Evolutionary conservation across 2,888 invertebrate genomes (phyloP), one percentile per base, ranked within the genome.

Genomic region (Conus canariensis): DNA sequence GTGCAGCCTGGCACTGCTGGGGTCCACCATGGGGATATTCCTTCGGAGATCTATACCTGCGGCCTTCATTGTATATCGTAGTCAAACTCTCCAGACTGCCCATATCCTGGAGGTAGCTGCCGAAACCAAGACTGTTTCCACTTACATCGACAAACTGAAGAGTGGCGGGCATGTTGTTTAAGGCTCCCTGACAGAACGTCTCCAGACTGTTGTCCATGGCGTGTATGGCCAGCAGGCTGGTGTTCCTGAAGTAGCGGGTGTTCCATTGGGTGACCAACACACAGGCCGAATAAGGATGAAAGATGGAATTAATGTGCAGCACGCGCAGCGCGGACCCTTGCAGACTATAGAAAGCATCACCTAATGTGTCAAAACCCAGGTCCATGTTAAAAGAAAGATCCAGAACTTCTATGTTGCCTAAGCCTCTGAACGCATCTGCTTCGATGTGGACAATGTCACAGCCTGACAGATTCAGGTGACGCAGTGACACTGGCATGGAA

Each of bases 121-220:
- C 91, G 74, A 91, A 90, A 6, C 86, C 80, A 70, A 91, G 88
- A 7, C 56, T 59, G 30, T 91, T 91, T 6, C 80, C 90, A 14
- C 74, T 70, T 6, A 90, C 74, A 14, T 60, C 80, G 80, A 91
- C 74, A 19, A 25, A 88, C 8, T 58, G 85, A 5, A 91, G 89
- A 22, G 88, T 85, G 77, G 87, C 80, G 0, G 90, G 90, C 45
- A 92, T 67, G 59, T 88, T 70, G 16, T 85, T 25, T 30, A 91
- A 25, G 30, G 92, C 92, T 12, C 91, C 91, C 4, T 16, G 5
- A 19, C 90, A 82, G n/a, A 92, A 88, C n/a, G 90, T 87, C 67
- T 92, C 91, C 19, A 92, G 90, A 22, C 90, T 87, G 85, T 92
- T 92, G 85, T 85, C 30, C 85, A 25, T 74, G 16, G 90, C 91